Percentiles rank a stretch among this genome's conserved stretches.
Evolutionary conservation across 2,888 invertebrate genomes (phyloP).

Genomic region (Dynastes grantii): DNA sequence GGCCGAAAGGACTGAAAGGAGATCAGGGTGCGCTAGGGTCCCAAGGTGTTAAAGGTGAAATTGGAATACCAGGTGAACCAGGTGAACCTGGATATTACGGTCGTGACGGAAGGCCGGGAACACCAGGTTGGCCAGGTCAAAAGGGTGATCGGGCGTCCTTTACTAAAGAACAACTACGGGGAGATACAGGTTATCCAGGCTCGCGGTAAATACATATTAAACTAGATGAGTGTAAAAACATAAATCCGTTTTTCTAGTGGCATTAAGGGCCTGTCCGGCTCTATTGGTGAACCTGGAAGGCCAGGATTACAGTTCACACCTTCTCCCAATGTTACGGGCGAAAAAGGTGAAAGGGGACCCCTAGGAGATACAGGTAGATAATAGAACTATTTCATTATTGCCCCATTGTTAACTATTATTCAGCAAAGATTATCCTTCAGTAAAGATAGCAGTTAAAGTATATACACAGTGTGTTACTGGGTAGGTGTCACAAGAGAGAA

Average conservation of each 20-base stretch:
- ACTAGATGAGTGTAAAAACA: neutral
- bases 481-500: too few relatives aligned
- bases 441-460: too few relatives aligned
- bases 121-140: slow-evolving; percentile 70
- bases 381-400: neutral
- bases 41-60: neutral
- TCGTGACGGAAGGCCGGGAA: slow-evolving; percentile 71
- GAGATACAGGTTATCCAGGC: slow-evolving; percentile 71
- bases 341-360: slow-evolving; percentile 68
- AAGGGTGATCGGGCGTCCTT: slow-evolving; percentile 75
- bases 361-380: slow-evolving; percentile 49
- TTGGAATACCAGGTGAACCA: slow-evolving; percentile 71
- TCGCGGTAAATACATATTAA: slow-evolving; percentile 62
- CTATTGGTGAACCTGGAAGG: slow-evolving; percentile 66
- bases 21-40: slow-evolving; percentile 64
- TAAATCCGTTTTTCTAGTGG: slow-evolving; percentile 33
- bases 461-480: too few relatives aligned
- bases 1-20: slow-evolving; percentile 68
- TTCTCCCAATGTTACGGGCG: slow-evolving; percentile 60
- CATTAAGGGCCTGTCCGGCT: slow-evolving; percentile 53
- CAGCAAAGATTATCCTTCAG: too few relatives aligned
- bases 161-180: slow-evolving; percentile 71
- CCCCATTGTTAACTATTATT: too few relatives aligned
- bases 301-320: slow-evolving; percentile 59
- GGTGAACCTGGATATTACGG: slow-evolving; percentile 66